phyloP scores from a whole-genome alignment of 1,140 invertebrate species.

The Pentalonia nigronervosa region DNA sequence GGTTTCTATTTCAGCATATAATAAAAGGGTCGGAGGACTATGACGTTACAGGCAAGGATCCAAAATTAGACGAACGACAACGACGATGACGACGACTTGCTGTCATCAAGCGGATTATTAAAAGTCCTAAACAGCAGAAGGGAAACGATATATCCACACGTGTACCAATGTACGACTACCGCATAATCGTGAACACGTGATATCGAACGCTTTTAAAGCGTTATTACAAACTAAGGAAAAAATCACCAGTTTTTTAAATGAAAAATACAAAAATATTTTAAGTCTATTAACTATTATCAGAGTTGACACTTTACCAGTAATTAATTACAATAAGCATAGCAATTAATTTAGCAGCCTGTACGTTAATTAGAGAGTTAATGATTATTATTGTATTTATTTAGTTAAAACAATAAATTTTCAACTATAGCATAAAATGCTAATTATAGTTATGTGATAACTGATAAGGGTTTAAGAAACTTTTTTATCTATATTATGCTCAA shows the following conservation, averaged over 20 bases:
- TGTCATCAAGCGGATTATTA: constrained; percentile 58
- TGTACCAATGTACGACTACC: constrained; percentile 42
- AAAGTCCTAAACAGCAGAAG: constrained; percentile 56
- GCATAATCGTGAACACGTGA: constrained; percentile 50
- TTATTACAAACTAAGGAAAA: neutral
- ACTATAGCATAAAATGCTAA: neutral
- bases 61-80: constrained; percentile 51
- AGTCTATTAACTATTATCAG: neutral
- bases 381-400: neutral
- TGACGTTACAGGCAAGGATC: constrained; percentile 10
- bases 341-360: neutral
- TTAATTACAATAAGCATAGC: constrained; percentile 24
- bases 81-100: constrained; percentile 42
- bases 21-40: constrained; percentile 55
- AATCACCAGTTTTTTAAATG: neutral
- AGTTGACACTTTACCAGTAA: neutral
- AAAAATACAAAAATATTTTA: constrained; percentile 36
- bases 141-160: constrained; percentile 44
- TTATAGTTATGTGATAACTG: neutral
- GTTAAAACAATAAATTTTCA: neutral
- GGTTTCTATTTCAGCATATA: constrained; percentile 52
- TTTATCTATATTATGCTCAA: neutral
- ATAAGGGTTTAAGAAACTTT: neutral
- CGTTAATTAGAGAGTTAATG: neutral
- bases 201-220: constrained; percentile 4